Base-by-base conservation (phyloP, 2,888 invertebrate species). In the Drosophila lacicola region DNA sequence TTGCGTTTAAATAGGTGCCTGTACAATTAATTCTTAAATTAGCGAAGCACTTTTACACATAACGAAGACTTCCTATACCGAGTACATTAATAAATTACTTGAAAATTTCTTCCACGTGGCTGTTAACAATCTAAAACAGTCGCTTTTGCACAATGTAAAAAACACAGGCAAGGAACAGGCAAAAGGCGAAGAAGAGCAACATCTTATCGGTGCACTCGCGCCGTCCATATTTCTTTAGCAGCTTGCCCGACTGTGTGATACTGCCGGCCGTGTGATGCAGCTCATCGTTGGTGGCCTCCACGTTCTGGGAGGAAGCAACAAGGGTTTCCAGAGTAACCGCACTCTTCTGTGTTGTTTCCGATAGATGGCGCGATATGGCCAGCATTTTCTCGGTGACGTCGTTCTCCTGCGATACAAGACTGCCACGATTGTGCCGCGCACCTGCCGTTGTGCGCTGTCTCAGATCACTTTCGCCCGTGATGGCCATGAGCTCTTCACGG, bases 171-270 rank as follows among this genome's bases (percentile, higher is more conserved):
- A 97, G 93, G 91, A 98, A 98, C 93, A 98, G 97, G 4, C 95
- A 94, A 92, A 98, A 96, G 66, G 97, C 97, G 89, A 98, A 95
- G 81, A 96, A 95, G 90, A 98, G 94, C 9, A 99, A 94, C 63
- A 98, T 95, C 94, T 98, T 98, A 91, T 99, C 99, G 0, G 99
- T 99, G 75, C 98, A 96, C 93, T 99, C 99, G 39, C 99, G 94
- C 57, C 98, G 94, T 3, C 97, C 97, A 91, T 98, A 99, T 93
- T 99, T 99, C 61, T 97, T 97, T 46, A 99, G 93, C 9, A 99
- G 93, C 92, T 98, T 98, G 76, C 97, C 96, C 0, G 98, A 98
- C 90, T 97, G 98, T 29, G 96, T 94, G 80, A 98, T 98, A 25
- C 96, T 95, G 71, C 97, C 96, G 2, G 97, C 96, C 72, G 98